Evolutionary conservation across 2,888 invertebrate species (phyloP).

Genomic region (Brachycybe producta): DNA sequence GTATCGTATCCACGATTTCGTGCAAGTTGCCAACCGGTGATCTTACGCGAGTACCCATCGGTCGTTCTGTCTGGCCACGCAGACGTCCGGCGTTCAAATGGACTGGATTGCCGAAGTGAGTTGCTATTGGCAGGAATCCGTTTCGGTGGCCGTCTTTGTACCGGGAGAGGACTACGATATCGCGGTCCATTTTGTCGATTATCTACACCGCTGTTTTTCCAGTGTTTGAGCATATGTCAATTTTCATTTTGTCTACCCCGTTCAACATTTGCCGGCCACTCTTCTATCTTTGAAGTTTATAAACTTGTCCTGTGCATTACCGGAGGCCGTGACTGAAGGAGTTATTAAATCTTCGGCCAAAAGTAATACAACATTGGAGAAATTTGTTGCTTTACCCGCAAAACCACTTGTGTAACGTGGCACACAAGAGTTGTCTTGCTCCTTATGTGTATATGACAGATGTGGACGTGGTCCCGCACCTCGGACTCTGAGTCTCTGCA

Average conservation of each 20-base stretch:
- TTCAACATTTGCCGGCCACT: constrained; percentile 40
- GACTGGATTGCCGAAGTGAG: constrained; percentile 57
- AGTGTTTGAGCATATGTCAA: constrained; percentile 57
- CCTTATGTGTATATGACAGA: constrained; percentile 68
- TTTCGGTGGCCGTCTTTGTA: constrained; percentile 68
- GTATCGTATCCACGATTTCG: constrained; percentile 47
- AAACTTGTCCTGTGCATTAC: too few species aligned
- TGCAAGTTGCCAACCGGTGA: constrained; percentile 13
- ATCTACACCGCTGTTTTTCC: constrained; percentile 58
- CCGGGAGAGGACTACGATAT: constrained; percentile 50
- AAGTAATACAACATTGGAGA: constrained; percentile 57
- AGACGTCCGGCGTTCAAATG: constrained; percentile 70
- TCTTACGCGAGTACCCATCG: background rate
- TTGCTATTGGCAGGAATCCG: constrained; percentile 70
- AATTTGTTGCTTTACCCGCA: constrained; percentile 69
- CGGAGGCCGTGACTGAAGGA: constrained; percentile 34
- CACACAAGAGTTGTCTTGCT: constrained; percentile 64
- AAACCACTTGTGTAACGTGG: constrained; percentile 75
- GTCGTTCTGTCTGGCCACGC: constrained; percentile 52
- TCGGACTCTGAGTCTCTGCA: constrained; percentile 49
- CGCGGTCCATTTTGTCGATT: constrained; percentile 54
- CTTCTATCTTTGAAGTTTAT: too few species aligned
- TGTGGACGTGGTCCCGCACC: constrained; percentile 73
- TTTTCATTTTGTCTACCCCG: constrained; percentile 61
- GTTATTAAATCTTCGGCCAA: constrained; percentile 46